Percentiles rank a stretch among this genome's conserved stretches.
phyloP scores from a whole-genome alignment of 2,888 invertebrate species.

The Augochlorella aurata region DNA sequence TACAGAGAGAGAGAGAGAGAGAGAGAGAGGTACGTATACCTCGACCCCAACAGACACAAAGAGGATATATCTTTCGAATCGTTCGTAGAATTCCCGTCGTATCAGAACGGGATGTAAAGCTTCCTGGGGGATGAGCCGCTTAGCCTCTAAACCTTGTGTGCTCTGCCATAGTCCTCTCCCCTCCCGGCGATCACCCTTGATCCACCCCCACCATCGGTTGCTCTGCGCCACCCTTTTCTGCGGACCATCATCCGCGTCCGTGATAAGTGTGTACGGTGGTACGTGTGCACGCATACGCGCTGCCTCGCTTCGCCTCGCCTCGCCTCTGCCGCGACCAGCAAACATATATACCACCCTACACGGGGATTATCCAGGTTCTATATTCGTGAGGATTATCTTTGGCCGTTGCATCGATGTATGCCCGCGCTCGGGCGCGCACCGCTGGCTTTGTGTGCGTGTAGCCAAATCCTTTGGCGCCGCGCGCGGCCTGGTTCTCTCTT shows the following conservation, averaged over 20 bases:
- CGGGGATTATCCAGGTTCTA: slow-evolving; percentile 80
- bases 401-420: slow-evolving; percentile 63
- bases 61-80: slow-evolving; percentile 76
- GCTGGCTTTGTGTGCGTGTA: slow-evolving; percentile 62
- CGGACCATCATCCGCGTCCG: slow-evolving; percentile 65
- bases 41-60: slow-evolving; percentile 47
- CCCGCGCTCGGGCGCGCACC: slow-evolving; percentile 35
- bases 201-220: slow-evolving; percentile 50
- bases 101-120: slow-evolving; percentile 79
- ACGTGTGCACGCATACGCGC: slow-evolving; percentile 43
- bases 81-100: slow-evolving; percentile 75
- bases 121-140: slow-evolving; percentile 81
- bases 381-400: slow-evolving; percentile 81
- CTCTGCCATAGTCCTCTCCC: slow-evolving; percentile 70
- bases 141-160: slow-evolving; percentile 81
- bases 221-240: slow-evolving; percentile 67
- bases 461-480: slow-evolving; percentile 78
- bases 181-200: slow-evolving; percentile 43
- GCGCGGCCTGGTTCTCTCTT: slow-evolving; percentile 59
- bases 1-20: no score
- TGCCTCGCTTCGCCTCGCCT: no score
- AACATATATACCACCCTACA: slow-evolving; percentile 72
- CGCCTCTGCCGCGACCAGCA: slow-evolving; percentile 11
- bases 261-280: slow-evolving; percentile 47
- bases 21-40: neutral